A percentile compares a stretch with the other conserved stretches of the same genome.
Conservation (phyloP, 2,113 vertebrate species). For the Dromiciops gliroides region DNA sequence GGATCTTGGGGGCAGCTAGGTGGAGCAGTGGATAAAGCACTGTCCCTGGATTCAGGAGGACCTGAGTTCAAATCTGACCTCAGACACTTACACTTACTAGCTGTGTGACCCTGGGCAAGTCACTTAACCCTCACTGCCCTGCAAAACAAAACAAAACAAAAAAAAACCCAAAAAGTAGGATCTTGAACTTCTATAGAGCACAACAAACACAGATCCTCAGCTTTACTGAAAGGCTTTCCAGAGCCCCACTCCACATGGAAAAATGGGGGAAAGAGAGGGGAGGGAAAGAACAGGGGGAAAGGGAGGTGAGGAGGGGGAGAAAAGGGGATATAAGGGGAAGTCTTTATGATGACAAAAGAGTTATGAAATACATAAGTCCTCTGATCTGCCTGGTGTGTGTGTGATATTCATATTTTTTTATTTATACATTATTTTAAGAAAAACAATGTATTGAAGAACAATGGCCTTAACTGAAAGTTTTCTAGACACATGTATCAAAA, state of each 20-base stretch:
- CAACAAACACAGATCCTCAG: background rate
- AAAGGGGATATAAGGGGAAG: background rate
- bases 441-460: background rate
- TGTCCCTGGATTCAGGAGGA: too few species aligned
- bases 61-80: too few species aligned
- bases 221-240: background rate
- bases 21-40: too few species aligned
- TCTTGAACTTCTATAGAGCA: background rate
- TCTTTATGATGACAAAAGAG: background rate
- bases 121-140: too few species aligned
- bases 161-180: background rate
- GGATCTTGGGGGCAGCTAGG: too few species aligned
- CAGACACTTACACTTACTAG: too few species aligned
- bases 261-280: background rate
- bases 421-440: background rate
- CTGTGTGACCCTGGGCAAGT: too few species aligned
- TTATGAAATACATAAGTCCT: background rate
- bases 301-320: background rate
- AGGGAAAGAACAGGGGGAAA: background rate
- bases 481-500: background rate
- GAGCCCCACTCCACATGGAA: rapidly evolving
- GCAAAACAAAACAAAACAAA: too few species aligned
- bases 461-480: background rate
- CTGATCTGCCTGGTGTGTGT: background rate
- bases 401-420: too few species aligned